Percentiles rank a stretch among this genome's conserved stretches.
Evolutionary conservation across 2,797 vertebrate species (phyloP).

Genomic region (Leucoraja ocellata): DNA sequence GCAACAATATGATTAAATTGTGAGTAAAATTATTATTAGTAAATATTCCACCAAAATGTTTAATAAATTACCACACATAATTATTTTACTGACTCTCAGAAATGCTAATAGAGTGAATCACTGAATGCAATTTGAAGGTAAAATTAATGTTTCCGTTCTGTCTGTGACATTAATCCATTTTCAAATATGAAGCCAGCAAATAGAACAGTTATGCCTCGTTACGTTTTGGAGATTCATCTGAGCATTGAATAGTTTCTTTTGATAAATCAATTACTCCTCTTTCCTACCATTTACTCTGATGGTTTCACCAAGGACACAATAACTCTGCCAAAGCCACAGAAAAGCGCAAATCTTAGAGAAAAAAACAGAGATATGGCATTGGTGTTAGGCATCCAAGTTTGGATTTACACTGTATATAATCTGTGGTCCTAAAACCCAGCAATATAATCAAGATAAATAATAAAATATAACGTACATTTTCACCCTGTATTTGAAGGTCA

Average conservation of each 20-base stretch:
- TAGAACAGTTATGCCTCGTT: not conserved
- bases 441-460: not conserved
- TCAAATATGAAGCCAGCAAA: not conserved
- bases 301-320: not conserved
- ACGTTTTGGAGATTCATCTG: not conserved
- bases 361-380: not conserved
- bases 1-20: not conserved
- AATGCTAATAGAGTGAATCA: not conserved
- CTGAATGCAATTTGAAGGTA: not conserved
- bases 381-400: not conserved
- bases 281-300: not conserved
- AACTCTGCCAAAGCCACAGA: not conserved
- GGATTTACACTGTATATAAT: not conserved
- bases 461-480: not conserved
- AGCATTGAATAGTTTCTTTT: not conserved
- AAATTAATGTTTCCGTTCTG: not conserved
- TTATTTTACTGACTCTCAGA: not conserved
- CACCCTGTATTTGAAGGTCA: not conserved
- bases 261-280: not conserved
- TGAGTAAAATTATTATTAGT: too few relatives aligned
- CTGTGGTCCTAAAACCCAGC: not conserved
- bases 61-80: not conserved
- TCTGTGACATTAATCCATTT: not conserved
- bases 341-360: not conserved
- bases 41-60: not conserved